Evolutionary conservation across 2,888 invertebrate species (phyloP).

Genomic region (Lacanobia oleracea): DNA sequence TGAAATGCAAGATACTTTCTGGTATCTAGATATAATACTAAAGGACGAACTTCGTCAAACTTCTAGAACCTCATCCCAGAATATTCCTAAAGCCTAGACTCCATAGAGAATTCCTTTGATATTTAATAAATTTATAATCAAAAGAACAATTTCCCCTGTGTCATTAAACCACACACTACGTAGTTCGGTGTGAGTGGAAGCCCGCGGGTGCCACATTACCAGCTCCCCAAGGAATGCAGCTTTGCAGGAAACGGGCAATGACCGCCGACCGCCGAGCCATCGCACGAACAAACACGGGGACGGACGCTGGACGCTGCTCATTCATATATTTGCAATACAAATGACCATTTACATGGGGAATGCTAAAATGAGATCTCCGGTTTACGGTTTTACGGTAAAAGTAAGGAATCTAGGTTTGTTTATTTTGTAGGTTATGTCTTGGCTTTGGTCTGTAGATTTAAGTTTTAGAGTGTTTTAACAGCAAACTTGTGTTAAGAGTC

Average conservation of each 20-base stretch:
- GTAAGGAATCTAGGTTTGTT: background rate
- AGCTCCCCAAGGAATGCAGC: conserved; percentile 83
- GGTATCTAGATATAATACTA: no score
- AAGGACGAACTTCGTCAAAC: background rate
- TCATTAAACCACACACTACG: conserved; percentile 11
- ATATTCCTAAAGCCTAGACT: background rate
- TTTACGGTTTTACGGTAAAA: conserved; percentile 15
- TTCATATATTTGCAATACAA: conserved; percentile 64
- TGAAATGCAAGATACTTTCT: no score
- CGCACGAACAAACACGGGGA: conserved; percentile 25
- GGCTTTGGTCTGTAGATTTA: background rate
- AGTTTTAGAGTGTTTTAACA: no score
- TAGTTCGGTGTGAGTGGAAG: conserved; percentile 39
- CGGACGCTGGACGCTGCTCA: conserved; percentile 42
- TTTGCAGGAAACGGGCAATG: conserved; percentile 79
- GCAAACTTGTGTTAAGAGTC: background rate
- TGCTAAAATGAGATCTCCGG: conserved; percentile 23
- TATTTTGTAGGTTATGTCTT: background rate
- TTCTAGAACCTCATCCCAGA: background rate
- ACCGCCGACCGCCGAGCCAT: conserved; percentile 62
- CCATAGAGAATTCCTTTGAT: background rate
- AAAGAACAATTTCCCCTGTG: conserved; percentile 23
- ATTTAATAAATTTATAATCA: conserved; percentile 24
- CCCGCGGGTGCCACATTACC: conserved; percentile 63
- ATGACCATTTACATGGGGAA: conserved; percentile 44